phyloP scores from a whole-genome alignment of 1,140 invertebrate species.

The Scaptomyza hsui region DNA sequence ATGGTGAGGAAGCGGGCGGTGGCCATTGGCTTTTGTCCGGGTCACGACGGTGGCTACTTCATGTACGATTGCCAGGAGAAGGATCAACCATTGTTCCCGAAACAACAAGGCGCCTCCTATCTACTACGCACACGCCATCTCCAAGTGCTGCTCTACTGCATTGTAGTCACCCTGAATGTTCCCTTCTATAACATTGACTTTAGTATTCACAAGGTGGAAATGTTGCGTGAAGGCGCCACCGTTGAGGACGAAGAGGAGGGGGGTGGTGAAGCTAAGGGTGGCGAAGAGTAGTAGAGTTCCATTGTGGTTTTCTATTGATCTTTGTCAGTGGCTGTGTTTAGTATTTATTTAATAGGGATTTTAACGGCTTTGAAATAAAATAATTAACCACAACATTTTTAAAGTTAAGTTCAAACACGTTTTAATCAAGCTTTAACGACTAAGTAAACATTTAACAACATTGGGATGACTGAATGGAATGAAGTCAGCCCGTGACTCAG shows the following conservation, averaged over 20 bases:
- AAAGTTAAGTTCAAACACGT: constrained; percentile 13
- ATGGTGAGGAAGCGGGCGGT: constrained; percentile 85
- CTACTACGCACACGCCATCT: constrained; percentile 86
- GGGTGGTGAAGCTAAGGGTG: constrained; percentile 30
- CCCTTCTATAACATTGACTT: constrained; percentile 80
- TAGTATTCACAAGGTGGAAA: constrained; percentile 75
- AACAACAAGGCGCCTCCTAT: constrained; percentile 85
- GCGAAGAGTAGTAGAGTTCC: not conserved
- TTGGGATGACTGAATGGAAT: constrained; percentile 26
- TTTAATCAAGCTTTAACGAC: constrained; percentile 55
- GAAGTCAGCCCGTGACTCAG: constrained; percentile 27
- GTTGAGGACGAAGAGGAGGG: constrained; percentile 67
- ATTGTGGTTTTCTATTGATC: not conserved
- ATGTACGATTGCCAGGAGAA: constrained; percentile 87
- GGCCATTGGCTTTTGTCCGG: constrained; percentile 85
- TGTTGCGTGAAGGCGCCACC: constrained; percentile 65
- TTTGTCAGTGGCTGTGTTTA: constrained; percentile 10
- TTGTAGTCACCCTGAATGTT: constrained; percentile 85
- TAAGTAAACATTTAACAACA: constrained; percentile 67
- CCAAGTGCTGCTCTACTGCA: constrained; percentile 86
- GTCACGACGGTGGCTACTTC: constrained; percentile 85
- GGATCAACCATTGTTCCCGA: constrained; percentile 86
- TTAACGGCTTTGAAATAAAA: constrained; percentile 20
- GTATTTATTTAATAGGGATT: constrained; percentile 2
- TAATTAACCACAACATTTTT: not conserved